Evolutionary conservation across 2,797 vertebrate species (phyloP), one percentile per base, ranked within the genome.

Genomic region (Fringilla coelebs): DNA sequence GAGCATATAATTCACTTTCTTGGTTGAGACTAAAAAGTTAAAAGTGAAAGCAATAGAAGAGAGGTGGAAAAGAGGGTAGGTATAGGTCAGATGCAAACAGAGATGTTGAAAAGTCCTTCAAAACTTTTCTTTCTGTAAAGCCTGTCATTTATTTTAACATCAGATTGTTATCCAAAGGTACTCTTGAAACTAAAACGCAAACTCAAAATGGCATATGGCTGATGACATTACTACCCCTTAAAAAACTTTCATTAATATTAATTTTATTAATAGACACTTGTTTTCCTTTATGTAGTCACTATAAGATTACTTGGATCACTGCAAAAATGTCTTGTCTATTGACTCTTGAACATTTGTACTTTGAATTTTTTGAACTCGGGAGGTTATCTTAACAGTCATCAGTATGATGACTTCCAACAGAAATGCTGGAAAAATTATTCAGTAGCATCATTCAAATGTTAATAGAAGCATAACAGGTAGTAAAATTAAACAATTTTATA

Each of bases 1-100:
- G 82, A 91, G n/a, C 31, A 91, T 71, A 83, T 71, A 95, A 87
- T 85, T 91, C 38, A 81, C 29, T 78, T 78, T 77, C 82, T 91
- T 81, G 21, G 29, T 24, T 75, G 60, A 70, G 36, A 75, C 12
- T 54, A n/a, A 75, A 86, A 91, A 48, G 51, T 51, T 81, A 45
- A 68, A 91, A 83, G 13, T 41, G 41, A 83, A 83, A 58, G 29
- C 20, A 81, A 78, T 19, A 54, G 51, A 78, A 77, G 15, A 38
- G 48, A 63, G 15, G 3, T 46, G 10, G 58, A 36, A 75, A 85
- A 77, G 31, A 48, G 8, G 11, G 7, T 28, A 80, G 72, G 8
- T 48, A 75, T 14, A 58, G 41, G 25, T 2, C 1, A 0, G 22
- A 46, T 84, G 31, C 6, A 87, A 93, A 51, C 3, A 84, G 75